phyloP scores from a whole-genome alignment of 1,140 invertebrate species.

The Drosophila prosaltans region DNA sequence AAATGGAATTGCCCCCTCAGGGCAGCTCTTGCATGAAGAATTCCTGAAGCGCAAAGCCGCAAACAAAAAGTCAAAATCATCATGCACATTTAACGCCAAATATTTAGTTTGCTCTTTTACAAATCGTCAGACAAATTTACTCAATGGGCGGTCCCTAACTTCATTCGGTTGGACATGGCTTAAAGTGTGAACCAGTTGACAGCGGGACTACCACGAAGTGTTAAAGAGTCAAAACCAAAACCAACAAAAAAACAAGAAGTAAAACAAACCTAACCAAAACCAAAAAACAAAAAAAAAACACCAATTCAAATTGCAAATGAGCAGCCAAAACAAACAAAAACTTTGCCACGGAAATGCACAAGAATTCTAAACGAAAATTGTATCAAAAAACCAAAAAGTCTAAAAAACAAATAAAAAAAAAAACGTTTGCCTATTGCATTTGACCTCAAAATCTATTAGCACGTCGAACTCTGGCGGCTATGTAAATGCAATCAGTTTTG shows the following conservation, averaged over 20 bases:
- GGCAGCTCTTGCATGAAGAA: slow-evolving; percentile 55
- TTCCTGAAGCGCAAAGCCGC: slow-evolving; percentile 50
- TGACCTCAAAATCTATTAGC: slow-evolving; percentile 82
- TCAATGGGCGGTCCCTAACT: slow-evolving; percentile 58
- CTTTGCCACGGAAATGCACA: slow-evolving; percentile 70
- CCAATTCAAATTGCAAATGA: slow-evolving; percentile 72
- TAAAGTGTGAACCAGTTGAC: slow-evolving; percentile 73
- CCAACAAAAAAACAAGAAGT: background rate
- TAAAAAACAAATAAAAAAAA: slow-evolving; percentile 35
- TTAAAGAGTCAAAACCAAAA: slow-evolving; percentile 46
- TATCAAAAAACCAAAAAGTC: slow-evolving; percentile 52
- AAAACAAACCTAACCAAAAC: background rate
- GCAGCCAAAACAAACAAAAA: slow-evolving; percentile 65
- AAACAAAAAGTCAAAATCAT: slow-evolving; percentile 57
- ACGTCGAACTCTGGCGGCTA: slow-evolving; percentile 78
- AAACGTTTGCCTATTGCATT: slow-evolving; percentile 73
- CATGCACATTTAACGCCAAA: slow-evolving; percentile 45
- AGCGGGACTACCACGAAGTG: slow-evolving; percentile 74
- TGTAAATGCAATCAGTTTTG: slow-evolving; percentile 64
- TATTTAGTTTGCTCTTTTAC: slow-evolving; percentile 48
- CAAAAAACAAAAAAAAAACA: background rate
- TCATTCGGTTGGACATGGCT: slow-evolving; percentile 23
- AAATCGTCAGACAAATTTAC: slow-evolving; percentile 48
- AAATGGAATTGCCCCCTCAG: slow-evolving; percentile 28
- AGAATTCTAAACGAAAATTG: slow-evolving; percentile 75